These are phyloP conservation scores for Genyomyrus donnyi DNA, from an alignment of 2,113 vertebrate species.

Conservation along the genomic window DNA sequence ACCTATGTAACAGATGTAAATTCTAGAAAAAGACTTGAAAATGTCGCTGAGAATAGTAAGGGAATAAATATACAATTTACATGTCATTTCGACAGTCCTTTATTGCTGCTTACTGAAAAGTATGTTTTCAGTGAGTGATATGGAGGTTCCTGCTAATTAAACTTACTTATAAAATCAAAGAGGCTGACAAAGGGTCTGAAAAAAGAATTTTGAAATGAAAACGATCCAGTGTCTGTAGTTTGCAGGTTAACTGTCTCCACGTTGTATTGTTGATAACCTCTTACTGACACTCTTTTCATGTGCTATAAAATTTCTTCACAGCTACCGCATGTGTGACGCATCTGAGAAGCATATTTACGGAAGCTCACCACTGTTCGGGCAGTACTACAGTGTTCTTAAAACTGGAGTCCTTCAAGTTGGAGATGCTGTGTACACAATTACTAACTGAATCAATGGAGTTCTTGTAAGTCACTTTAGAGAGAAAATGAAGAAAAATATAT, in stretches of 20 bases:
- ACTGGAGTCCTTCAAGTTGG: slow-evolving; percentile 70
- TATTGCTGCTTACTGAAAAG: neutral
- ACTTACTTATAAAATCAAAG: neutral
- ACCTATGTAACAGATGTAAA: neutral
- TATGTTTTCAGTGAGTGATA: neutral
- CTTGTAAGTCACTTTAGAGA: neutral
- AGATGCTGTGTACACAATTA: slow-evolving; percentile 73
- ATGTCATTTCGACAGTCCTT: neutral
- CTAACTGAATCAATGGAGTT: slow-evolving; percentile 31
- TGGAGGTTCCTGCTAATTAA: neutral
- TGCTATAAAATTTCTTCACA: slow-evolving; percentile 35
- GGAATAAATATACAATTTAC: neutral
- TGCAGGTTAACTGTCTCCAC: neutral
- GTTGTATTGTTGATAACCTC: neutral
- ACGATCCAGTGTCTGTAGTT: neutral
- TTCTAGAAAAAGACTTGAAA: neutral
- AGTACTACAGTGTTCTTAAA: slow-evolving; percentile 65
- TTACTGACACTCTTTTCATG: neutral
- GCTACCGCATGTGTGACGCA: slow-evolving; percentile 74
- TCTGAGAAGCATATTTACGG: slow-evolving; percentile 66
- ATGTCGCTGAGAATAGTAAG: neutral
- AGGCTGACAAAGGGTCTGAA: neutral
- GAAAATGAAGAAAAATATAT: neutral
- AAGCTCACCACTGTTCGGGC: slow-evolving; percentile 72
- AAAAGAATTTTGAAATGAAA: neutral